Conservation (phyloP, 2,888 invertebrate genomes). For the Escarpia spicata region DNA sequence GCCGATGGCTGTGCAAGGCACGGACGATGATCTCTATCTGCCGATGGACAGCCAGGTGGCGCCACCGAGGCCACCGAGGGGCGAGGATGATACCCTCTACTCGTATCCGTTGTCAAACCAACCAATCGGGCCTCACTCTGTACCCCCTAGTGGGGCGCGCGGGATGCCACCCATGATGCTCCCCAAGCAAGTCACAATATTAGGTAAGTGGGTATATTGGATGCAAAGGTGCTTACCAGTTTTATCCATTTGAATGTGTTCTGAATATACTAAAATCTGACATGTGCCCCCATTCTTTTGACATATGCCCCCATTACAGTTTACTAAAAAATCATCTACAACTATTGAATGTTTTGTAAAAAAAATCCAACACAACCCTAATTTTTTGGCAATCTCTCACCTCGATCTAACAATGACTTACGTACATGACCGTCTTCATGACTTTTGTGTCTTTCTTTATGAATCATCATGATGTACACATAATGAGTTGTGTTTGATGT, state of each 20-base stretch:
- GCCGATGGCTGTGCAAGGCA: neutral
- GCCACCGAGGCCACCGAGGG: neutral
- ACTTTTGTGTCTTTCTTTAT: no score
- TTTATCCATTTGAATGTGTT: neutral
- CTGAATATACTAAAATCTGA: neutral
- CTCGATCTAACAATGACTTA: no score
- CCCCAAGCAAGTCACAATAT: neutral
- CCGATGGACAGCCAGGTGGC: conserved; percentile 40
- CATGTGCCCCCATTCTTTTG: no score
- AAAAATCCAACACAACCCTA: no score
- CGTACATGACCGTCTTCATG: no score
- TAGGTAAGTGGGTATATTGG: neutral
- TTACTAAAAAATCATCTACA: no score
- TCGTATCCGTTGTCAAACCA: conserved; percentile 18
- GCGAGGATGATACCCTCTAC: neutral
- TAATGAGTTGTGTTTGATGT: no score
- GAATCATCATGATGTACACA: no score
- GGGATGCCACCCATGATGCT: neutral
- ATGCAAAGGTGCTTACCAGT: neutral
- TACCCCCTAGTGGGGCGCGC: neutral
- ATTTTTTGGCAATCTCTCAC: no score
- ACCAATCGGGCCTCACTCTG: neutral
- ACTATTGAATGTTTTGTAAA: no score
- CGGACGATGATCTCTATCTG: conserved; percentile 43
- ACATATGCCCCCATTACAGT: no score